Evolutionary conservation across 2,888 invertebrate genomes (phyloP).

Genomic region (Drosophila sordidula): DNA sequence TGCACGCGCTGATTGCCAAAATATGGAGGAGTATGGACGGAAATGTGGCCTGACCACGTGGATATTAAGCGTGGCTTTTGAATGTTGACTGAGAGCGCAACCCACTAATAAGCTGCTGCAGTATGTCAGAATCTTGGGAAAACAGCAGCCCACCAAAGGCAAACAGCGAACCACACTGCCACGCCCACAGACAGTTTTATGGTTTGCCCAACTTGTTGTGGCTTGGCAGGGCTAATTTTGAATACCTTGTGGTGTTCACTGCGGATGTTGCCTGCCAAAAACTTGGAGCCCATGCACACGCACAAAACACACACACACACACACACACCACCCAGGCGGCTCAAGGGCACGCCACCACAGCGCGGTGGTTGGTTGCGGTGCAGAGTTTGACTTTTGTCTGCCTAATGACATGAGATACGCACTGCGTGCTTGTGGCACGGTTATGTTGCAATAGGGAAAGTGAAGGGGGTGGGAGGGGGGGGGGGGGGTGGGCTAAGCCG

Average conservation of each 20-base stretch:
- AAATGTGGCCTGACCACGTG: too few relatives aligned
- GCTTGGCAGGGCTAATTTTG: background rate
- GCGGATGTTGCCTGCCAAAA: background rate
- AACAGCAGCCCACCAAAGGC: background rate
- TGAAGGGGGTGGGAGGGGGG: too few relatives aligned
- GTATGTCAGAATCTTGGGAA: background rate
- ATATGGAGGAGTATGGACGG: too few relatives aligned
- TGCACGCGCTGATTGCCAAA: too few relatives aligned
- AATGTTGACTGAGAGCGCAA: too few relatives aligned
- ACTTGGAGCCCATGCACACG: background rate
- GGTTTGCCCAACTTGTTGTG: background rate
- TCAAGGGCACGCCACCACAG: constrained; percentile 1
- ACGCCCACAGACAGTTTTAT: background rate
- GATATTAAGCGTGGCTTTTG: too few relatives aligned
- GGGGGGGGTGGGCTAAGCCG: constrained; percentile 4
- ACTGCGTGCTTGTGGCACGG: constrained; percentile 14
- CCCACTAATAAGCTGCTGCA: too few relatives aligned
- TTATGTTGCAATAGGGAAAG: background rate
- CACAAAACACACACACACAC: background rate
- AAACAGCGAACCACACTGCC: background rate
- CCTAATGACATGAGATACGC: constrained; percentile 37
- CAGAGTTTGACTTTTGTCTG: constrained; percentile 33
- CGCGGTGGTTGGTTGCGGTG: constrained; percentile 4
- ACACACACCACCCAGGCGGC: constrained; percentile 1
- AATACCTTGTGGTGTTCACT: background rate